A percentile compares a stretch with the other conserved stretches of the same genome.
These are phyloP conservation scores for Falco punctatus DNA, from an alignment of 2,113 vertebrate species.

Conservation along the genomic window DNA sequence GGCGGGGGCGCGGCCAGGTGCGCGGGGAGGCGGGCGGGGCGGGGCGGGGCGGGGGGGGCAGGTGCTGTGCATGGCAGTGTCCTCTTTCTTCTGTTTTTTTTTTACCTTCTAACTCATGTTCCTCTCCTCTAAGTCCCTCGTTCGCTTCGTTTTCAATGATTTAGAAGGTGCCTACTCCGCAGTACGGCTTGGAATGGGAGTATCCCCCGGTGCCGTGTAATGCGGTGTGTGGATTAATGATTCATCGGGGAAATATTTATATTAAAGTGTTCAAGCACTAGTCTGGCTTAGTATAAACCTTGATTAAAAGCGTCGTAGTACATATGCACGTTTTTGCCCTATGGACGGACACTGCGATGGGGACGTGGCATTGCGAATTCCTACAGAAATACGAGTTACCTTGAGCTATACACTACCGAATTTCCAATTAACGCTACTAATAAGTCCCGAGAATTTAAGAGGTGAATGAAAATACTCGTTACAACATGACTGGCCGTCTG, in stretches of 20 bases:
- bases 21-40: background rate
- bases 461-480: background rate
- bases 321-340: background rate
- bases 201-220: background rate
- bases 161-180: background rate
- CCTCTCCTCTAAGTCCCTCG: background rate
- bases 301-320: background rate
- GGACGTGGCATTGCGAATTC: background rate
- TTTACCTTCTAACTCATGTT: background rate
- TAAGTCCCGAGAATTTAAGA: background rate
- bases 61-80: background rate
- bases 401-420: background rate
- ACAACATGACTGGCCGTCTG: background rate
- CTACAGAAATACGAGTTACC: background rate
- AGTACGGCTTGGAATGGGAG: background rate
- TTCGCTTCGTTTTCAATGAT: background rate
- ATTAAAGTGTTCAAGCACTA: background rate
- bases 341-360: background rate
- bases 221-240: background rate
- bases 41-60: background rate
- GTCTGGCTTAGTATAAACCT: background rate
- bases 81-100: background rate
- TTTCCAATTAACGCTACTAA: background rate
- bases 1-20: slow-evolving; percentile 34
- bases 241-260: slow-evolving; percentile 21